Evolutionary conservation across 92 coral and sea anemone genomes (phyloP).

Genomic region (Muricea muricata): DNA sequence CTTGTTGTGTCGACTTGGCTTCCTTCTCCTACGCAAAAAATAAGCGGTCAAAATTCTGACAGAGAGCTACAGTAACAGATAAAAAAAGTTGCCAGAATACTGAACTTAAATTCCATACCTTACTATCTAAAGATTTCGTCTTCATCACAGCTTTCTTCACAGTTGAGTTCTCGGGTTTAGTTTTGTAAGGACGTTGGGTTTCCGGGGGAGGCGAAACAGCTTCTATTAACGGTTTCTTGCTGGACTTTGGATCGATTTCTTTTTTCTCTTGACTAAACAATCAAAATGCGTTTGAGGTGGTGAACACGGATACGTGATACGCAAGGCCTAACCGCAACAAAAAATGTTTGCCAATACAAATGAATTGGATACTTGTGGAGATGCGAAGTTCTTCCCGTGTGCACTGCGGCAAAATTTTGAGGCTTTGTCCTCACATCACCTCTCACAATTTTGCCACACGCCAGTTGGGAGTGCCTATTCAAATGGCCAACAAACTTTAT

Average conservation of each 20-base stretch:
- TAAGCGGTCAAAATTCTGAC: too few species aligned
- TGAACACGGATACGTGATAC: too few species aligned
- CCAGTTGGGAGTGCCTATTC: too few species aligned
- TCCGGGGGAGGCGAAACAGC: constrained; percentile 9
- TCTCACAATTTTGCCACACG: too few species aligned
- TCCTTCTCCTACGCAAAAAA: constrained; percentile 56
- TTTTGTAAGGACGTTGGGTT: neutral
- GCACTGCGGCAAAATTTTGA: too few species aligned
- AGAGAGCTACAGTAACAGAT: too few species aligned
- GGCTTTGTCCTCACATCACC: too few species aligned
- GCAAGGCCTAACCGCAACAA: neutral
- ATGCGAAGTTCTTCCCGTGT: too few species aligned
- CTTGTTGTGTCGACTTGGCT: constrained; percentile 69
- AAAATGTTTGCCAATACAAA: neutral
- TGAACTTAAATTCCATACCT: neutral
- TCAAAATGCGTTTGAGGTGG: neutral
- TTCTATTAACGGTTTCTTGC: neutral
- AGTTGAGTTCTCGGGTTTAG: neutral
- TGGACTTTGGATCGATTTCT: neutral
- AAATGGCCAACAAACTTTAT: too few species aligned
- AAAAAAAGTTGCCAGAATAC: neutral
- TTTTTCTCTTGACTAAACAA: neutral
- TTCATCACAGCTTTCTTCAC: neutral
- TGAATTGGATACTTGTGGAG: too few species aligned
- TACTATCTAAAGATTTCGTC: constrained; percentile 1